Base-by-base conservation (phyloP, 2,113 vertebrate species). In the Peromyscus maniculatus region DNA sequence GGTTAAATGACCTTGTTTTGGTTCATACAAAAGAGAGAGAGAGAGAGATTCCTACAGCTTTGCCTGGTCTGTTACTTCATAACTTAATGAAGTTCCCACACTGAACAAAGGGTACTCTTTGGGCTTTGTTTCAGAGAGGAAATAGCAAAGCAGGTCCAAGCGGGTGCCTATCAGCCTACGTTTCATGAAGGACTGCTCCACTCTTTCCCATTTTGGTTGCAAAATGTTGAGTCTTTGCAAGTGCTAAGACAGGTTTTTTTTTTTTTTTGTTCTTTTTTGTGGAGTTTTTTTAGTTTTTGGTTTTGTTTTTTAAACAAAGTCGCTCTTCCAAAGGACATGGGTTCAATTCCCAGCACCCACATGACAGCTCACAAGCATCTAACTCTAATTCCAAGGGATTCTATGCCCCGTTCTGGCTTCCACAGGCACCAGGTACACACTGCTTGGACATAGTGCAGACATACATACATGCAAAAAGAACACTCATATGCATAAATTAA, bases 101-200 rank as follows among this genome's bases (percentile, higher is more conserved):
- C 62, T 84, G 39, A 94, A 67, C 17, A 93, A 24, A 96, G 24
- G 74, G 77, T 80, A 39, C 24, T 88, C 89, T 90, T 43, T 21
- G 4, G 88, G 19, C 19, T 95, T 83, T 95, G 77, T 92, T 93
- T 87, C 89, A 91, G 90, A 97, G 21, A 91, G 62, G 64, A 92
- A 95, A 22, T 87, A 4, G 36, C 87, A 80, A 92, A 62, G 22
- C 52, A 97, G 91, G 72, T 89, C 39, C 72, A 96, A 89, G 26
- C 64, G 67, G 95, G 46, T 87, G 89, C 95, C 80, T 75, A 12
- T 24, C 77, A 87, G 91, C 15, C 57, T 77, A 49, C 33, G 33
- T 86, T 89, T 96, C 86, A 95, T 77, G 87, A 62, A 89, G 46
- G 71, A 82, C n/a, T 43, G 52, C 39, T 72, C 43, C 36, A 39